Evolutionary conservation across 2,113 vertebrate species (phyloP), one percentile per base, ranked within the genome.

Genomic region (Fulica atra): DNA sequence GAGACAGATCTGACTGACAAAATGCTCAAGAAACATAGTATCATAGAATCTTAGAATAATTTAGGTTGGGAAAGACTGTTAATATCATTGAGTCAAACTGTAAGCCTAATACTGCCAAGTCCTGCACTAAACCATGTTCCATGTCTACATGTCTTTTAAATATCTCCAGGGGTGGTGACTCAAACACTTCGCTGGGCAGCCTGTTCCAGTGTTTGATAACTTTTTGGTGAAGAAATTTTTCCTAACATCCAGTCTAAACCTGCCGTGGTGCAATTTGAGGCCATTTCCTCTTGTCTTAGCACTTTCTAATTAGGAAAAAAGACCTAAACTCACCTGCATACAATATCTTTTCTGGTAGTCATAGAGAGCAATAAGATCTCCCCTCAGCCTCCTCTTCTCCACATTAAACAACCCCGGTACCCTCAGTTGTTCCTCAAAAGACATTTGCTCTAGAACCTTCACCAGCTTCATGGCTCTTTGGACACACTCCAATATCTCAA

Each of bases 351-450:
- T 42, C 19, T 65, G 4, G 13, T 5, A 35, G 20, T 5, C 44
- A 5, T 31, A 56, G 15, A 36, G 21, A 61, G 8, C 0, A 0
- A 28, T 50, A n/a, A 73, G 8, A 8, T 57, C 16, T 80, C 18
- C 17, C 48, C 24, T n/a, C 4, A 42, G 36, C 7, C 16, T 68
- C 15, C 20, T 68, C 12, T 57, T 14, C 51, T 36, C 6, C 25
- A 66, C 25, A 2, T 14, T 66, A 17, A 66, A 35, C 11, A 46
- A 31, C 2, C 24, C 17, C 10, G 13, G 16, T 16, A 82, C 42
- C 42, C 26, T 53, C 53, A 63, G 29, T 36, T 2, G 6, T 36
- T 66, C 5, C 28, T 65, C 51, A n/a, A 26, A 48, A 31, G 10
- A 19, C 16, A 28, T 53, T 13, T 16, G 51, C 25, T 70, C 21